Evolutionary conservation across 1,140 invertebrate species (phyloP), one percentile per base, ranked within the genome.

Genomic region (Caenorhabditis latens): DNA sequence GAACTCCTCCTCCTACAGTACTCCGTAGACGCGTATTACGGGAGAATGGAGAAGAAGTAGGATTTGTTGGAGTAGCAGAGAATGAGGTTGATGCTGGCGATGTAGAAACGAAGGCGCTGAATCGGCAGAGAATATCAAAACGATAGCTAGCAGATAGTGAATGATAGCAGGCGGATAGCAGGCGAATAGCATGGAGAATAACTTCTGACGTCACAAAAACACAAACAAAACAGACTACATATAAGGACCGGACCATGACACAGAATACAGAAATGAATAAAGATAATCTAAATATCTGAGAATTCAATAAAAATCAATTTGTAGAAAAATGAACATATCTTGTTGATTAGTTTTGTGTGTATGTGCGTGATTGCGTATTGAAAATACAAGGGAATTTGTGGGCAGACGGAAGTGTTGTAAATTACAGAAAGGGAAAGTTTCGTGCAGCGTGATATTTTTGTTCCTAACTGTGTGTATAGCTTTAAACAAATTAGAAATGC

Each of bases 51-150:
- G 84, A 67, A 32, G 84, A 67, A 53, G 24, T 32, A 32, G 32
- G n/a, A n/a, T n/a, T 43, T 21, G 84, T 55, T 16, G 84, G 24
- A 11, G 65, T 14, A 40, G 46, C 13, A 4, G 84, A 46, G 16
- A 67, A 67, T 71, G 63, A 67, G 16, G 84, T 85, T 4, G 84
- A 65, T 8, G 84, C 53, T 53, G 84, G 48, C 24, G 84, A 85
- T 43, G 84, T 43, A 40, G 84, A 67, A 53, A 85, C 63, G 53
- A 53, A 67, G 21, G 50, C 84, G 46, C 84, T 85, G 40, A 85
- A 85, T 55, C 46, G 16, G 61, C 57, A 61, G 19, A 50, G n/a
- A 63, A 84, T 42, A 58, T 58, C 57, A 67, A 32, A 50, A 58
- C n/a, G 43, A 21, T 19, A 21, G 2, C 61, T 48, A 50, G 65